Evolutionary conservation across 1,140 invertebrate genomes (phyloP).

Genomic region (Bradysia coprophila): DNA sequence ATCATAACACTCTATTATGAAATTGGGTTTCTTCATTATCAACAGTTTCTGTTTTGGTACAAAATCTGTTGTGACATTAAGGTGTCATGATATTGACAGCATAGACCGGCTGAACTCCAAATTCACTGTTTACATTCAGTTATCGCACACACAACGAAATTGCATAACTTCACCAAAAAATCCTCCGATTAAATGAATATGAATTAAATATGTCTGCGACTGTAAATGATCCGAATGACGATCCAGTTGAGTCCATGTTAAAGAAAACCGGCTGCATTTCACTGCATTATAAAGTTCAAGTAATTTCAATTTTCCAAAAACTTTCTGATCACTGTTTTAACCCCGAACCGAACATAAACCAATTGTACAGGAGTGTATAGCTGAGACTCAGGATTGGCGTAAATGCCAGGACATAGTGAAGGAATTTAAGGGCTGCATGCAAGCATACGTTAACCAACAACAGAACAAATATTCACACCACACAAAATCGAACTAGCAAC

Average conservation of each 20-base stretch:
- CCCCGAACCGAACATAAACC: not conserved
- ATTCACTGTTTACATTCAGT: too few relatives aligned
- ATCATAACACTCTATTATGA: too few relatives aligned
- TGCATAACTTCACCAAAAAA: too few relatives aligned
- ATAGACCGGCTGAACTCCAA: too few relatives aligned
- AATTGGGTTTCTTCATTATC: too few relatives aligned
- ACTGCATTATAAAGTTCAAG: slow-evolving; percentile 70
- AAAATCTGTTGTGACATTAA: too few relatives aligned
- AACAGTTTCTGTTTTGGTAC: too few relatives aligned
- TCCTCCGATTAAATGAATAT: too few relatives aligned
- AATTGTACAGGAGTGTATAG: slow-evolving; percentile 65
- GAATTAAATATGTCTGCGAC: too few relatives aligned
- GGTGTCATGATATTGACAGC: too few relatives aligned
- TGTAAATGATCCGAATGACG: too few relatives aligned
- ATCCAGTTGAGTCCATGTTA: slow-evolving; percentile 67
- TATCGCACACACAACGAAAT: too few relatives aligned
- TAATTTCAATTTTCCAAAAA: slow-evolving; percentile 15
- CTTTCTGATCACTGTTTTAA: not conserved
- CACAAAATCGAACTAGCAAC: not conserved
- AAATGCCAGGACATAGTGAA: slow-evolving; percentile 67
- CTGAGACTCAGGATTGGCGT: slow-evolving; percentile 74
- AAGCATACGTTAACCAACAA: slow-evolving; percentile 28
- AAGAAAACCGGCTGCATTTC: slow-evolving; percentile 76
- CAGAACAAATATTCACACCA: slow-evolving; percentile 13
- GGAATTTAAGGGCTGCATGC: slow-evolving; percentile 63